Evolutionary conservation across 2,888 invertebrate genomes (phyloP).

Genomic region (Therioaphis trifolii): DNA sequence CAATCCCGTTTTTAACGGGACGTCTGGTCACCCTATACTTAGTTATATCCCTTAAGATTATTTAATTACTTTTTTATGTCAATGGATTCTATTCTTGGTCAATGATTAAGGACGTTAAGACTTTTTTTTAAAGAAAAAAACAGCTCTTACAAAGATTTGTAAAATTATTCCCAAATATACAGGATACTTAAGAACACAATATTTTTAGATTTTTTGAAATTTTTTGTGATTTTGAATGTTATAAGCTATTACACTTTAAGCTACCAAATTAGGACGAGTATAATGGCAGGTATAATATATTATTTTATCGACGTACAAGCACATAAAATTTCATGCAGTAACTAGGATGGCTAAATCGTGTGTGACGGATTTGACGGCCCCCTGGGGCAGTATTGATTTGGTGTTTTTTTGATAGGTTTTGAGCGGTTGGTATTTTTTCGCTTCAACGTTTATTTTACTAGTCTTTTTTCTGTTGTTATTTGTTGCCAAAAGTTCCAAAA

Average conservation of each 20-base stretch:
- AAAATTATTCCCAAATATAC: background rate
- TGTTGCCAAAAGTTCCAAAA: conserved; percentile 61
- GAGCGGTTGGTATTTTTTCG: conserved; percentile 37
- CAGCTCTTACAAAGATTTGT: background rate
- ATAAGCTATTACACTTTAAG: background rate
- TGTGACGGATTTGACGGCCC: conserved; percentile 24
- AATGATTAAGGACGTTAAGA: no score
- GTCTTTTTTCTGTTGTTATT: conserved; percentile 48
- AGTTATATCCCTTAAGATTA: no score
- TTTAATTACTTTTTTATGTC: no score
- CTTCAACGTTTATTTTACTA: conserved; percentile 38
- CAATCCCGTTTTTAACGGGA: no score
- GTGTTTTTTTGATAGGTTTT: conserved; percentile 48
- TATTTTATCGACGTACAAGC: background rate
- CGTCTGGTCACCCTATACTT: no score
- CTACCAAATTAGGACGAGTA: no score
- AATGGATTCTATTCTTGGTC: no score
- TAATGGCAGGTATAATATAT: background rate
- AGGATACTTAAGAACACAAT: background rate
- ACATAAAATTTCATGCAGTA: conserved; percentile 27
- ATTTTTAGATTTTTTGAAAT: background rate
- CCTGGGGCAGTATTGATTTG: conserved; percentile 51
- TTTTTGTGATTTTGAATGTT: background rate
- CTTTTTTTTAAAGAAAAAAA: no score
- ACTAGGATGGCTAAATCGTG: conserved; percentile 36